Evolutionary conservation across 1,140 invertebrate species (phyloP).

Genomic region (Caerostris darwini): DNA sequence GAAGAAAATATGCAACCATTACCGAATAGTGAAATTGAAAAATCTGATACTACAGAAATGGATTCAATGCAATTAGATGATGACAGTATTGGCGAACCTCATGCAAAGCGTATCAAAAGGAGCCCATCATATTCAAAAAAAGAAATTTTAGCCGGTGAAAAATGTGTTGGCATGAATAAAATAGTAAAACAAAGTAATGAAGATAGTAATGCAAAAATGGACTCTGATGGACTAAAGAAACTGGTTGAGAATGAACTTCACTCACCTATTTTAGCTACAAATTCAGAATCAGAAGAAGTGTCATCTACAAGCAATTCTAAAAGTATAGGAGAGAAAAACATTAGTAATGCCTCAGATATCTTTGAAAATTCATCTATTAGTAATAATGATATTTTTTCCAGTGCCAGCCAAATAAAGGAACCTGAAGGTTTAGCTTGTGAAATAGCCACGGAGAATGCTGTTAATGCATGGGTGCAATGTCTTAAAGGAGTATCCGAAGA

Average conservation of each 20-base stretch:
- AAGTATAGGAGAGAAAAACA: conserved; percentile 20
- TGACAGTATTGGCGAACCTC: background rate
- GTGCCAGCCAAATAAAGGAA: conserved; percentile 14
- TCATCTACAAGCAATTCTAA: conserved; percentile 7
- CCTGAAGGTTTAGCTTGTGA: conserved; percentile 62
- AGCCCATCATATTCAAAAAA: background rate
- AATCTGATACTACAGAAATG: background rate
- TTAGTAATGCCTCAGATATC: conserved; percentile 41
- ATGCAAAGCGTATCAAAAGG: background rate
- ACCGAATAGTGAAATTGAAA: background rate
- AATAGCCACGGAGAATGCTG: conserved; percentile 54
- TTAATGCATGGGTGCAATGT: conserved; percentile 63
- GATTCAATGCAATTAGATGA: background rate
- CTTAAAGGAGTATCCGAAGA: conserved; percentile 43
- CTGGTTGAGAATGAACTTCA: background rate
- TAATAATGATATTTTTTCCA: conserved; percentile 23
- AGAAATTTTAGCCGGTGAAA: background rate
- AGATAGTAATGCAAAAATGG: background rate
- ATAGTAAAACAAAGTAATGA: background rate
- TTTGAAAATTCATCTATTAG: conserved; percentile 29
- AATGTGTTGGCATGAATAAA: background rate
- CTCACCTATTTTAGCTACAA: conserved; percentile 32
- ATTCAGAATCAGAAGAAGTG: conserved; percentile 27
- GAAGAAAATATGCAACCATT: background rate
- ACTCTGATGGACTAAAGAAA: background rate